Conservation (phyloP, 2,888 invertebrate species). For the Seladonia tumulorum region DNA sequence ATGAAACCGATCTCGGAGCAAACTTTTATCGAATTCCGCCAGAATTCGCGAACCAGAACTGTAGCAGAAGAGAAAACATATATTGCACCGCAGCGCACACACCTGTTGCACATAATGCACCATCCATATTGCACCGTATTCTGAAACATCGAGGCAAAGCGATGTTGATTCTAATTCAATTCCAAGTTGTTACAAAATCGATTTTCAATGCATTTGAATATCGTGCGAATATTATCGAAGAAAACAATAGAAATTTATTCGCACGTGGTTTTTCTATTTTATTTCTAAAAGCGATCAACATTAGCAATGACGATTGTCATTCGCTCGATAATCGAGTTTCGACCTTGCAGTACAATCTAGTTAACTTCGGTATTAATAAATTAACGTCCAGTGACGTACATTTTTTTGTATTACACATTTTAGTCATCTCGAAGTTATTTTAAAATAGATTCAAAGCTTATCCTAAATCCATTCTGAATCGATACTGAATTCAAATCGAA, state of each 20-base stretch:
- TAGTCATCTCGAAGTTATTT: neutral
- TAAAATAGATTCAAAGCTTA: neutral
- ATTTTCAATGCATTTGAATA: neutral
- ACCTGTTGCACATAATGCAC: constrained; percentile 1
- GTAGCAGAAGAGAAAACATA: neutral
- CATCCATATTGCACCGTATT: no score
- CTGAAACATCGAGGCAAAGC: neutral
- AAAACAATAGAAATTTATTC: neutral
- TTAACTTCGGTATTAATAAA: neutral
- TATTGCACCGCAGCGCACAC: neutral
- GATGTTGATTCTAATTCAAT: neutral
- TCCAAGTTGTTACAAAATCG: neutral
- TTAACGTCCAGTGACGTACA: neutral
- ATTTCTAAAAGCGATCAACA: neutral
- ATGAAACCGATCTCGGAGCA: neutral
- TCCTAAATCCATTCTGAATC: neutral
- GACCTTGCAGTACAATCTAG: neutral
- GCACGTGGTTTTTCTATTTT: neutral
- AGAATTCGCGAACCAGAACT: neutral
- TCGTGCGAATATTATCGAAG: neutral
- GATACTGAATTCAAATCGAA: neutral
- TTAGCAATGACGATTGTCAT: neutral
- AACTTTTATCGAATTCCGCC: neutral
- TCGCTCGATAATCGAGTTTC: neutral
- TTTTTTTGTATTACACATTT: neutral